Base-by-base conservation (phyloP, 2,797 vertebrate genomes). In the Tragelaphus oryx region DNA sequence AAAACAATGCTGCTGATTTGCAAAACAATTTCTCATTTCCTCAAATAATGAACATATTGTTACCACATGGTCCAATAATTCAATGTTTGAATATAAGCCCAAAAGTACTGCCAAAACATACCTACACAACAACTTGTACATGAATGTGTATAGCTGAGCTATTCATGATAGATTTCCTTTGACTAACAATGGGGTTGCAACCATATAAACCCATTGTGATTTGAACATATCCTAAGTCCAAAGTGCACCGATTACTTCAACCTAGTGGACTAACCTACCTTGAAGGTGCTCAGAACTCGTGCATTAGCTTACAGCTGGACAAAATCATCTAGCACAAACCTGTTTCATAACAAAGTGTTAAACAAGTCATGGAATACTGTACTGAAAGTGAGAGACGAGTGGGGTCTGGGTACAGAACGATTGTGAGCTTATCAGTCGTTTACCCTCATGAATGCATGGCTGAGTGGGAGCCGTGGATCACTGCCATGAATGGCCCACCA, bases 11-110 rank as follows among this genome's bases (percentile, higher is more conserved):
- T 41, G 30, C 10, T 37, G 22, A 74, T 74, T 33, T 48, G 44
- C 20, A 68, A 91, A 81, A 75, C 44, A 76, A 33, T 76, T 87
- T 91, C 33, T 41, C 26, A 44, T 65, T 88, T 84, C 55, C 30
- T 84, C 28, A 85, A 52, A 65, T 86, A 41, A 89, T 83, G 82
- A 80, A 50, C 14, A 50, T 68, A 30, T 88, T 55, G 44, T 91
- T 88, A 68, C n/a, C 79, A 75, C 46, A 44, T 37, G 48, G 16
- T 30, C 7, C 74, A 93, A 68, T 16, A 87, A 62, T 87, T 91
- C 22, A 44, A 55, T 11, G n/a, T 37, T 6, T 92, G 12, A 46
- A 65, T 52, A 65, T 22, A 48, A 4, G 59, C 17, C 5, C 41
- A 30, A 60, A 41, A 30, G 28, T 59, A 65, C 41, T 59, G 20